Evolutionary conservation across 2,113 vertebrate species (phyloP), one percentile per base, ranked within the genome.

Genomic region (Panurus biarmicus): DNA sequence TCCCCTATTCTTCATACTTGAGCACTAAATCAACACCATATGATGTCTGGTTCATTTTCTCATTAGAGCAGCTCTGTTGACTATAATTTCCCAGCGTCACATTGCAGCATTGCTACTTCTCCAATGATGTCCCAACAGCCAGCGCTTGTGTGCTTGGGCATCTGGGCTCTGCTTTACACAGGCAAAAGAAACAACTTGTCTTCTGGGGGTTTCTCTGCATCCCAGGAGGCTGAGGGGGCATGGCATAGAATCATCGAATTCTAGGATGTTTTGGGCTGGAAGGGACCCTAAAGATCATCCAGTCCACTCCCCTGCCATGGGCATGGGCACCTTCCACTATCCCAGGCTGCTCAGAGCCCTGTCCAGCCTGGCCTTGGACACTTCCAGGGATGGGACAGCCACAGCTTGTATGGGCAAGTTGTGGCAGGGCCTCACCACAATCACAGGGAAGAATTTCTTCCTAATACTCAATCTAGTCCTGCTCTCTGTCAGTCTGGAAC

Each of bases 101-200:
- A 0, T 28, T 35, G 66, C 50, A 86, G 84, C 84, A 8, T 72
- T 73, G 76, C 42, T 22, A 1, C 85, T 74, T 69, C 54, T 13
- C 66, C 3, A 0, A 0, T 1, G 5, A 56, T 0, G 0, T 61
- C 51, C 51, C 20, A 9, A 58, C 77, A 83, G 60, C 62, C 9
- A 3, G 54, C 1, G 2, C 44, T 29, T 7, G 23, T 3, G 8
- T 23, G 45, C 44, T n/a, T 61, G 47, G 79, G 65, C 24, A 60
- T 16, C 3, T 1, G 26, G 50, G 58, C 80, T 70, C 73, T 80
- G 50, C 69, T 66, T 57, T 33, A 11, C 60, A 22, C 14, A 12
- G 22, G 20, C 13, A 25, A 28, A 56, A 83, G 14, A 14, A 60
- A 7, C 58, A 28, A 0, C 36, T 57, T n/a, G 6, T 26, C 23